Percentiles rank a stretch among this genome's conserved stretches.
Conservation (phyloP, 2,888 invertebrate species). For the Choristoneura rosaceana region DNA sequence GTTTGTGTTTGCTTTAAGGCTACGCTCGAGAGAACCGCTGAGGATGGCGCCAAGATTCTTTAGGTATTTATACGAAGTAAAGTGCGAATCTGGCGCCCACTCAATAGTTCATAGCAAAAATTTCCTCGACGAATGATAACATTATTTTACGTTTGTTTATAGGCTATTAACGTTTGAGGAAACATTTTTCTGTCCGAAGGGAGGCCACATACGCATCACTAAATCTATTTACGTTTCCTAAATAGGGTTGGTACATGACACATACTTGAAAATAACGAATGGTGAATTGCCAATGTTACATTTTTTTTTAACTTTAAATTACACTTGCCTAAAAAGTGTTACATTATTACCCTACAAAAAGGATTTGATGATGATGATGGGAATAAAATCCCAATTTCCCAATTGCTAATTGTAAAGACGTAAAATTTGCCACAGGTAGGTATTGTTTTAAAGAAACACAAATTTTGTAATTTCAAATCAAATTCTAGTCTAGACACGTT, state of each 20-base stretch:
- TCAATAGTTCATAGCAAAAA: neutral
- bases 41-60: constrained; percentile 73
- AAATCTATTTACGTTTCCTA: neutral
- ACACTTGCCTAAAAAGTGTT: no score
- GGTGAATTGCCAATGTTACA: no score
- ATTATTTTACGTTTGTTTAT: neutral
- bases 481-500: no score
- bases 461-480: no score
- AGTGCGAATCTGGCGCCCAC: constrained; percentile 5
- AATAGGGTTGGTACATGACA: neutral
- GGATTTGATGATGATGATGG: no score
- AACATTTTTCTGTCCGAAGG: neutral
- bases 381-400: no score
- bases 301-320: no score
- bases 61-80: constrained; percentile 47
- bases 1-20: constrained; percentile 65
- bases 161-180: neutral
- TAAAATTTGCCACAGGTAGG: no score
- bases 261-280: neutral
- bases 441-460: no score
- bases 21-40: constrained; percentile 51
- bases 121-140: neutral
- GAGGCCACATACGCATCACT: constrained; percentile 5
- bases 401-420: no score
- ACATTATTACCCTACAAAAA: no score